Conservation (phyloP, 2,888 invertebrate genomes). For the Agriopis leucophaearia region DNA sequence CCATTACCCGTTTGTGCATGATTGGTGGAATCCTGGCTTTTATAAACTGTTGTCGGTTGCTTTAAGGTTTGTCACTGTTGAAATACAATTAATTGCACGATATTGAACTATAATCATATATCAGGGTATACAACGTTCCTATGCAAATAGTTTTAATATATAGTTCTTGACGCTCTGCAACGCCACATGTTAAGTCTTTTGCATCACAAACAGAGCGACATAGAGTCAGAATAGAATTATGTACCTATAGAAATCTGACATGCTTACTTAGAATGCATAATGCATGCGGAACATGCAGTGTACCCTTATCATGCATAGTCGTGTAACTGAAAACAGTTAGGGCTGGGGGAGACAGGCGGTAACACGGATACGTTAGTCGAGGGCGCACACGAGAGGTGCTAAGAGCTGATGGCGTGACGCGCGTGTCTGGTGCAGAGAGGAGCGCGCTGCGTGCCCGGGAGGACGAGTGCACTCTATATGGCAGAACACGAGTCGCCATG, state of each 20-base stretch:
- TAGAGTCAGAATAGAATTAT: background rate
- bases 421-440: conserved; percentile 76
- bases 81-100: conserved; percentile 22
- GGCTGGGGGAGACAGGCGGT: conserved; percentile 21
- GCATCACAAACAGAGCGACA: background rate
- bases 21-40: conserved; percentile 51
- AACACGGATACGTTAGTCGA: conserved; percentile 1
- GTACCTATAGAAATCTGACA: background rate
- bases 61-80: conserved; percentile 11
- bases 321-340: conserved; percentile 12
- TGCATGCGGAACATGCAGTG: background rate
- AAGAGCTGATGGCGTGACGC: conserved; percentile 62
- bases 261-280: conserved; percentile 10
- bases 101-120: conserved; percentile 21
- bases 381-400: conserved; percentile 52
- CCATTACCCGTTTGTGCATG: conserved; percentile 62
- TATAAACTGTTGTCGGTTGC: conserved; percentile 23
- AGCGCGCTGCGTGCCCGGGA: conserved; percentile 58
- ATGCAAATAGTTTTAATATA: background rate
- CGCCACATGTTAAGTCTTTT: background rate
- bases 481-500: conserved; percentile 64
- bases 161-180: background rate
- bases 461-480: conserved; percentile 65
- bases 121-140: background rate
- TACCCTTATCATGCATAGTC: conserved; percentile 10